Conservation (phyloP, 2,113 vertebrate species). For the Isichthys henryi region DNA sequence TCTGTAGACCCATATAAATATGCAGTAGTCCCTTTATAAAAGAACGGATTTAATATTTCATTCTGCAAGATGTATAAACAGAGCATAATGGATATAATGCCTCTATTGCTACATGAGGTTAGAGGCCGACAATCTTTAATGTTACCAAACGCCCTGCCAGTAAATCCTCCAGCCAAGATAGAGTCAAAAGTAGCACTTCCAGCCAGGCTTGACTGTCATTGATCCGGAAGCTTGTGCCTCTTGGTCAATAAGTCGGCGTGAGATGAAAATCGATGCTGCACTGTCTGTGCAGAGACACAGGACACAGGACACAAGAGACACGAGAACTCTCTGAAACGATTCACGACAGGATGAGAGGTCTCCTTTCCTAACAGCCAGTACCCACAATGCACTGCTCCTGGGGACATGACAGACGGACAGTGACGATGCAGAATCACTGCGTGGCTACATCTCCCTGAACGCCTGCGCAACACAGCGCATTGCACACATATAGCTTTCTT, state of each 20-base stretch:
- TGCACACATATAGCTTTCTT: conserved; percentile 29
- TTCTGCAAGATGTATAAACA: background rate
- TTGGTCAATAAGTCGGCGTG: conserved; percentile 18
- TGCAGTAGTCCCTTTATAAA: too few species aligned
- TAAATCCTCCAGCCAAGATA: background rate
- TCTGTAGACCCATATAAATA: conserved; percentile 1
- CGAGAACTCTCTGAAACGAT: conserved; percentile 25
- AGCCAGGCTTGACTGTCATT: background rate
- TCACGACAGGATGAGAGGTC: background rate
- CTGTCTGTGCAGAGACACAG: background rate
- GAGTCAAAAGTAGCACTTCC: background rate
- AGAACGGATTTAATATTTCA: background rate
- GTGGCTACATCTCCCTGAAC: background rate
- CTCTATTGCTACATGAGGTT: background rate
- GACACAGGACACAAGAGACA: background rate
- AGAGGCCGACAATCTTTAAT: background rate
- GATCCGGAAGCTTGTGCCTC: conserved; percentile 18
- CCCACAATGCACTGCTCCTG: background rate
- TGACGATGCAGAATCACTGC: conserved; percentile 13
- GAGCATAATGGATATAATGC: background rate
- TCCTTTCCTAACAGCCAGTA: too few species aligned
- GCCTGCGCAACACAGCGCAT: background rate
- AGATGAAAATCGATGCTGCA: conserved; percentile 13
- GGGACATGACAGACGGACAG: background rate
- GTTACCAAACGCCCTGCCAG: background rate